phyloP scores from a whole-genome alignment of 2,888 invertebrate genomes.

The Malthinus flaveolus region DNA sequence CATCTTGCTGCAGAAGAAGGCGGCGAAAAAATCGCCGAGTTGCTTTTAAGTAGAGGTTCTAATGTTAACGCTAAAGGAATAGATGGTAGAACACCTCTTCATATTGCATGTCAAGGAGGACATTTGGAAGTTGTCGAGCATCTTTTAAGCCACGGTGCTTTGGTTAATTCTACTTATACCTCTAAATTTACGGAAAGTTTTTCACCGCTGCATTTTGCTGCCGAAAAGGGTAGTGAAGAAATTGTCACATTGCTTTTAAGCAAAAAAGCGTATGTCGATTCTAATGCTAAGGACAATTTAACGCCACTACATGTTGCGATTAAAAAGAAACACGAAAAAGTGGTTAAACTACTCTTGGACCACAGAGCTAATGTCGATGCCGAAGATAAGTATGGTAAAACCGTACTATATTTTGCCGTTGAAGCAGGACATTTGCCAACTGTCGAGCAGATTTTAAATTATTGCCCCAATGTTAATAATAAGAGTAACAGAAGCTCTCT shows the following conservation, averaged over 20 bases:
- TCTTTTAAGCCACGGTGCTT: background rate
- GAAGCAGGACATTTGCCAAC: background rate
- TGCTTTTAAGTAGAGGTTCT: no score
- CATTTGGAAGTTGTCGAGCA: background rate
- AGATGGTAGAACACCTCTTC: background rate
- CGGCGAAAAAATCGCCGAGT: no score
- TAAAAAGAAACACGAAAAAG: no score
- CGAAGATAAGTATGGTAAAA: background rate
- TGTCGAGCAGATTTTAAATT: background rate
- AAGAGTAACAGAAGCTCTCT: background rate
- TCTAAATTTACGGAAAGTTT: no score
- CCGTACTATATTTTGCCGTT: background rate
- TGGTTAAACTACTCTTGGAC: no score
- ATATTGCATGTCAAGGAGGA: background rate
- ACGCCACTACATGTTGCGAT: background rate
- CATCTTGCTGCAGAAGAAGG: no score
- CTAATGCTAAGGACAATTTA: no score
- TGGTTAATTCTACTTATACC: no score
- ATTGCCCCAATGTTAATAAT: background rate
- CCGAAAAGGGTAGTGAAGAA: no score
- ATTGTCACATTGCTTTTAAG: no score
- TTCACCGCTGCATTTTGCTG: no score
- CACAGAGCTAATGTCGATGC: background rate
- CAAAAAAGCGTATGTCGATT: no score
- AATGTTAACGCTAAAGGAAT: background rate